Evolutionary conservation across 2,888 invertebrate genomes (phyloP).

Genomic region (Hirtodrosophila trivittata): DNA sequence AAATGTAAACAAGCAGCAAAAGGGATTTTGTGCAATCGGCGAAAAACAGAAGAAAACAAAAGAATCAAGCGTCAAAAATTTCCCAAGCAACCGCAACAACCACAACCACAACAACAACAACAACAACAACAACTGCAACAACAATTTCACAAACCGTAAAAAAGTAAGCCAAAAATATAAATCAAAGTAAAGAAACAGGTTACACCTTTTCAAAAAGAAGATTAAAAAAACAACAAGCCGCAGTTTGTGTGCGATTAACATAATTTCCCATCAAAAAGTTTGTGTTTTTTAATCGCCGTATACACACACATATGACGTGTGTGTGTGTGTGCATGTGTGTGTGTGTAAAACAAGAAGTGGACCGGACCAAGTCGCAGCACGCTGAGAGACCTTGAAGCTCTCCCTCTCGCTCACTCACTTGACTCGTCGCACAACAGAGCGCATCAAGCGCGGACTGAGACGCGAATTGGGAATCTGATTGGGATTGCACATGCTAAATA

Average conservation of each 20-base stretch:
- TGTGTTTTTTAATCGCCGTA: slow-evolving; percentile 59
- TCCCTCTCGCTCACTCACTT: slow-evolving; percentile 20
- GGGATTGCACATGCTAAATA: too few relatives aligned
- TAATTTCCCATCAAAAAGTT: slow-evolving; percentile 75
- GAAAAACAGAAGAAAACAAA: slow-evolving; percentile 37
- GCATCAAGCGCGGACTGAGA: not conserved
- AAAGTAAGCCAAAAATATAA: slow-evolving; percentile 78
- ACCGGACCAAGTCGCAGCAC: slow-evolving; percentile 53
- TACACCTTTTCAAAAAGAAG: slow-evolving; percentile 32
- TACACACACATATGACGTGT: slow-evolving; percentile 19
- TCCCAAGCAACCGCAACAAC: slow-evolving; percentile 44
- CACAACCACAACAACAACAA: slow-evolving; percentile 28
- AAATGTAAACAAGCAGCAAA: slow-evolving; percentile 53
- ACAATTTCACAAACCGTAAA: slow-evolving; percentile 53
- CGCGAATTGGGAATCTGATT: slow-evolving; percentile 26
- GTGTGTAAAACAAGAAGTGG: slow-evolving; percentile 71
- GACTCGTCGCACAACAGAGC: not conserved
- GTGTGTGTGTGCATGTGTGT: slow-evolving; percentile 18
- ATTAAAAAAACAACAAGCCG: slow-evolving; percentile 32
- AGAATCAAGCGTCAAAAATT: slow-evolving; percentile 38
- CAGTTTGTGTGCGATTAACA: slow-evolving; percentile 75
- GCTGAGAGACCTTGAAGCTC: slow-evolving; percentile 68
- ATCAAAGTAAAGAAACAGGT: slow-evolving; percentile 72
- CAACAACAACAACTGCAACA: slow-evolving; percentile 22
- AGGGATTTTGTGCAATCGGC: slow-evolving; percentile 33